Evolutionary conservation across 2,113 vertebrate genomes (phyloP), one percentile per base, ranked within the genome.

Genomic region (Tachysurus fulvidraco): DNA sequence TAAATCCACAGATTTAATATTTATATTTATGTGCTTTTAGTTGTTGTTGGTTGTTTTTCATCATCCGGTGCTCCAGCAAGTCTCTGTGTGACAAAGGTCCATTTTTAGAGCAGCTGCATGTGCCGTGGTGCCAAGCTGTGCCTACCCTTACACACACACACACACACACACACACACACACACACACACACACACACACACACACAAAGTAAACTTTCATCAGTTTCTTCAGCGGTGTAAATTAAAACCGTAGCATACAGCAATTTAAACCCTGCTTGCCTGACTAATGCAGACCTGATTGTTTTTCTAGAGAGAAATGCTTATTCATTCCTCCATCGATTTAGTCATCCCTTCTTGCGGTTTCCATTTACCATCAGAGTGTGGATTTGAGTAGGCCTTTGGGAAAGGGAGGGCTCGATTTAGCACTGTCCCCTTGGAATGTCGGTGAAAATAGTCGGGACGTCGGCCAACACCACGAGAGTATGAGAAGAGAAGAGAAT

Each of bases 361-460:
- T 89, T 90, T 90, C 79, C 83, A 57, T 78, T 89, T 91, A 88
- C 81, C 52, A 36, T 79, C 81, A 86, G 36, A 69, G 77, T 78
- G 55, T 69, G 90, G 82, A 84, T 88, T 89, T 74, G 73, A 90
- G 87, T 91, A 86, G 90, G 54, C 84, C 85, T 90, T 90, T 86
- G 36, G 88, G 87, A 84, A 87, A 89, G 89, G 90, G 92, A 91
- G 90, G 46, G 73, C 14, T 60, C 36, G 50, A 65, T 88, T 88
- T 91, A 91, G 89, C 83, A 89, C 87, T 83, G 88, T 88, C 90
- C 28, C 36, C 88, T 73, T 87, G 91, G 91, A 92, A 93, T 92
- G 92, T 80, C 60, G 86, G 87, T 87, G 83, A 88, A 86, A 88
- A 91, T 87, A 84, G 69, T 88, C 90, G 92, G 94, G 93, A 94